A percentile compares a stretch with the other conserved stretches of the same genome.
phyloP scores from a whole-genome alignment of 2,113 vertebrate genomes.

The Aegotheles bennettii region DNA sequence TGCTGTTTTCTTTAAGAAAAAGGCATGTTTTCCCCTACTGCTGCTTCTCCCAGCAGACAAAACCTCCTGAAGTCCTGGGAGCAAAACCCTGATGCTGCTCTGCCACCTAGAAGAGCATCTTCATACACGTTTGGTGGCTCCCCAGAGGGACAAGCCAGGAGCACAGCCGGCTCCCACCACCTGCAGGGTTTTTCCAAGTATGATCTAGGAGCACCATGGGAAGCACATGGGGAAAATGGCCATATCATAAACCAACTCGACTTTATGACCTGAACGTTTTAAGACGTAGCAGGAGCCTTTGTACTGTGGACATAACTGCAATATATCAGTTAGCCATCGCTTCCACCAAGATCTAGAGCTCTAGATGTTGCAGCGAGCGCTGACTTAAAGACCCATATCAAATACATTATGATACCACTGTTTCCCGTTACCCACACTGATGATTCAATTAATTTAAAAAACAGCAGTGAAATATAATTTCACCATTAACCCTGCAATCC shows the following conservation, averaged over 20 bases:
- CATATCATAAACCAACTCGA: slow-evolving; percentile 25
- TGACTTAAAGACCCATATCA: slow-evolving; percentile 66
- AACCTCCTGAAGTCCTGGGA: not conserved
- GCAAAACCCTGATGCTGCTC: not conserved
- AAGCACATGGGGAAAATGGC: not conserved
- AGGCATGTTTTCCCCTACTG: not conserved
- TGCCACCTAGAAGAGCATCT: not conserved
- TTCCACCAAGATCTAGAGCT: slow-evolving; percentile 44
- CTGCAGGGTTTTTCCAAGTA: not conserved
- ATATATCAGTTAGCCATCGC: slow-evolving; percentile 41
- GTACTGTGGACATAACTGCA: not conserved
- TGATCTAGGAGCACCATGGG: not conserved
- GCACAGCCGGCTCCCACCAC: not conserved
- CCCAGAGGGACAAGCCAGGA: not conserved
- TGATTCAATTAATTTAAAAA: slow-evolving; percentile 66
- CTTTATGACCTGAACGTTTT: slow-evolving; percentile 4
- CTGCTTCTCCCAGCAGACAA: not conserved
- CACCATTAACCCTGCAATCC: slow-evolving; percentile 18
- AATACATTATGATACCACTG: slow-evolving; percentile 62
- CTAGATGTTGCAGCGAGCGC: slow-evolving; percentile 36
- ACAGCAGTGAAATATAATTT: slow-evolving; percentile 62
- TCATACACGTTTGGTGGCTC: rapidly evolving
- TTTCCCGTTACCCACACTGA: slow-evolving; percentile 63
- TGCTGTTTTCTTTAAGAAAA: not conserved
- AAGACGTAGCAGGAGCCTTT: slow-evolving; percentile 24